Evolutionary conservation across 2,888 invertebrate species (phyloP), one percentile per base, ranked within the genome.

Genomic region (Entomobrya proxima): DNA sequence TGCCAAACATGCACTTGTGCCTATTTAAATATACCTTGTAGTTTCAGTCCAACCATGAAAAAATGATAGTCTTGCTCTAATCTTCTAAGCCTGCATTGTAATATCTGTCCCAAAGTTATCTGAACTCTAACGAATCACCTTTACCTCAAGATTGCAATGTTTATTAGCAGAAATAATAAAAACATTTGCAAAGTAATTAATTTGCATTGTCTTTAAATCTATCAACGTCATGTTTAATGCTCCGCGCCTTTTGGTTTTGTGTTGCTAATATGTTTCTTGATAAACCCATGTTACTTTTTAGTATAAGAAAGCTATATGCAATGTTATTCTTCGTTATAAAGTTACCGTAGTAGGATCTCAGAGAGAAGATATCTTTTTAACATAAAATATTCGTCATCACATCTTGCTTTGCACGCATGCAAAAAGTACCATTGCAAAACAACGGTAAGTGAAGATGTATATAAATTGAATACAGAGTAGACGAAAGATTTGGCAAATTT

Each of bases 401-500:
- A 24, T 27, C 6, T 55, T 27, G n/a, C n/a, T n/a, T n/a, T n/a
- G n/a, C n/a, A n/a, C n/a, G n/a, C n/a, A n/a, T n/a, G n/a, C n/a
- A n/a, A n/a, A n/a, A n/a, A 50, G 15, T 50, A 7, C 50, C 21
- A 55, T 27, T 55, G 27, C 55, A 24, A 55, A 27, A 27, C n/a
- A 55, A 55, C 27, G 2, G 24, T 55, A 55, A 55, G 13, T 35
- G 76, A 58, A 21, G 35, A 77, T 52, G 55, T 18, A 27, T 6
- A 6, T 6, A 21, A 27, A 27, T n/a, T n/a, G 55, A 27, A 27
- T 55, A 32, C 30, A 55, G 40, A 58, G 11, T 27, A 50, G 6
- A 77, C 30, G 64, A 78, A 37, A 74, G 72, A 79, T 61, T 74
- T 82, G 85, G 81, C 78, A 83, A 85, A 86, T 86, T 87, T 87